A percentile compares a stretch with the other conserved stretches of the same genome.
phyloP scores from a whole-genome alignment of 2,888 invertebrate species.

The Drosophila anomelani region DNA sequence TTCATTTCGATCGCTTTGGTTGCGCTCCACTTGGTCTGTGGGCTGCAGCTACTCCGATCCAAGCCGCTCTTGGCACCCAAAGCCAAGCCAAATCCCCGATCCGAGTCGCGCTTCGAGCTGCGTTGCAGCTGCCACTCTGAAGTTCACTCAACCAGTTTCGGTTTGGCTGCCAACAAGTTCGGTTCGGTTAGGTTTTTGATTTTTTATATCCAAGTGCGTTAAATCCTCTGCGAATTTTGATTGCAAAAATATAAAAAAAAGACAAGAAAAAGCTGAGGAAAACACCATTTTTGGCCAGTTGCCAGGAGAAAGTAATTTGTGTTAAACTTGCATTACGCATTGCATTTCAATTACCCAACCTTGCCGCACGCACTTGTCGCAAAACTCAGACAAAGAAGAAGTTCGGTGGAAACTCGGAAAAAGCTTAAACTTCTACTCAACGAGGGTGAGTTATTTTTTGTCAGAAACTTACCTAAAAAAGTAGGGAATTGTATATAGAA shows the following conservation, averaged over 20 bases:
- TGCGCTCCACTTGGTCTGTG: slow-evolving; percentile 68
- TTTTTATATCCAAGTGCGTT: slow-evolving; percentile 11
- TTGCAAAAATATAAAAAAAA: slow-evolving; percentile 8
- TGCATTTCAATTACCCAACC: slow-evolving; percentile 26
- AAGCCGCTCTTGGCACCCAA: slow-evolving; percentile 11
- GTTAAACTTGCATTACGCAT: slow-evolving; percentile 30
- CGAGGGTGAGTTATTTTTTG: not conserved
- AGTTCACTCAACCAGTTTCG: slow-evolving; percentile 75
- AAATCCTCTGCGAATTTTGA: slow-evolving; percentile 9
- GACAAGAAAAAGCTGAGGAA: slow-evolving; percentile 3
- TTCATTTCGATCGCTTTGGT: slow-evolving; percentile 43
- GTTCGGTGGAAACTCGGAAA: not conserved
- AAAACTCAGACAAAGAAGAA: not conserved
- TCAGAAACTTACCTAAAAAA: not conserved
- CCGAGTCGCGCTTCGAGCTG: slow-evolving; percentile 22
- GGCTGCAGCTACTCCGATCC: slow-evolving; percentile 40
- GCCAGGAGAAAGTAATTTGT: slow-evolving; percentile 55
- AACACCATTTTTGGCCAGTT: slow-evolving; percentile 37
- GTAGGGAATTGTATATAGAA: too few species aligned
- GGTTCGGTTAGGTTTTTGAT: slow-evolving; percentile 44
- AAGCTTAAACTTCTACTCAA: not conserved
- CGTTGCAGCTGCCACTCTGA: slow-evolving; percentile 48
- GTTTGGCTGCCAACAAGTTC: slow-evolving; percentile 67
- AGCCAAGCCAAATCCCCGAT: slow-evolving; percentile 2
- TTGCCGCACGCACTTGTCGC: slow-evolving; percentile 19